Percentiles rank a stretch among this genome's conserved stretches.
Conservation (phyloP, 2,888 invertebrate genomes). For the Nymphalis c-album region DNA sequence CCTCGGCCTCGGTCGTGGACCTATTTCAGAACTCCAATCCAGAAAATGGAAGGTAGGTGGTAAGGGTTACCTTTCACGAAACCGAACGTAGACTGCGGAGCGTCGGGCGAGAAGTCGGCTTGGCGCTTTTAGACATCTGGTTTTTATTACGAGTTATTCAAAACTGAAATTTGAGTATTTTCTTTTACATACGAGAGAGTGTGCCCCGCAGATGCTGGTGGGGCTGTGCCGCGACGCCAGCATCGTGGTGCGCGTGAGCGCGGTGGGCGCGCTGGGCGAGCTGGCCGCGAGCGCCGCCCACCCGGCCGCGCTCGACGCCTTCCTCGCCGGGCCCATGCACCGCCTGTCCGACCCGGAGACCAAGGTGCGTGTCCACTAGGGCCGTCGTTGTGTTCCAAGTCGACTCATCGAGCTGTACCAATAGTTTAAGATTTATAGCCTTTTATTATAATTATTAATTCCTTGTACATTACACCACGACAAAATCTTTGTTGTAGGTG, state of each 20-base stretch:
- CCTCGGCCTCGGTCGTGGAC: background rate
- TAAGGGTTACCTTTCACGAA: background rate
- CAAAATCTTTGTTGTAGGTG: too few relatives aligned
- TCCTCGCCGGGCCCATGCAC: conserved; percentile 69
- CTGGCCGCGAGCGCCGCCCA: conserved; percentile 49
- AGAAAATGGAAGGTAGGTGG: background rate
- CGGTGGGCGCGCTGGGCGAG: conserved; percentile 64
- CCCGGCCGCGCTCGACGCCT: conserved; percentile 57
- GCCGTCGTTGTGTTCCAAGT: too few relatives aligned
- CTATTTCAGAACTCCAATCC: too few relatives aligned
- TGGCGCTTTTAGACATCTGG: too few relatives aligned
- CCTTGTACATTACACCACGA: too few relatives aligned
- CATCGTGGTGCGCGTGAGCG: conserved; percentile 66
- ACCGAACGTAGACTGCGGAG: background rate
- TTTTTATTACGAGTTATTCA: too few relatives aligned
- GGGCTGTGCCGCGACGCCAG: conserved; percentile 72
- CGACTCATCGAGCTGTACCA: too few relatives aligned
- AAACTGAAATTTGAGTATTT: too few relatives aligned
- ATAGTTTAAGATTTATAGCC: too few relatives aligned
- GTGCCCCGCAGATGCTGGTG: conserved; percentile 56
- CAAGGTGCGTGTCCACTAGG: background rate
- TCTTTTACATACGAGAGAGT: background rate
- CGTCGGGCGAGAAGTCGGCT: too few relatives aligned
- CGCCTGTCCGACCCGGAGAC: conserved; percentile 71
- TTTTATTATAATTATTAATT: too few relatives aligned